These are phyloP conservation scores for Engystomops pustulosus DNA, from an alignment of 2,113 vertebrate genomes.

Conservation along the genomic window DNA sequence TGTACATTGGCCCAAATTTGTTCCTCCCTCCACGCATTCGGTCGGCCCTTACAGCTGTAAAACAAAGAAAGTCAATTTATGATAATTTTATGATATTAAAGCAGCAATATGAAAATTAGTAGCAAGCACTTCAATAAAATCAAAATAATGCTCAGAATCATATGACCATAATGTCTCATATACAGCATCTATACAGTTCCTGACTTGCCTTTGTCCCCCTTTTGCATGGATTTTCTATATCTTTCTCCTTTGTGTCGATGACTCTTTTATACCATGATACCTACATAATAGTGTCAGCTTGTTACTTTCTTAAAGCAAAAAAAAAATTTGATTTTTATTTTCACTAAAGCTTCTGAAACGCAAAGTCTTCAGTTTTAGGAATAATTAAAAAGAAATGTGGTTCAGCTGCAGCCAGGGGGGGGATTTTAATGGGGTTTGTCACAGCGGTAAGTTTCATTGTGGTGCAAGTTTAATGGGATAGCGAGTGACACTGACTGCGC, in stretches of 20 bases:
- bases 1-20: constrained; percentile 99
- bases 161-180: not conserved
- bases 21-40: constrained; percentile 97
- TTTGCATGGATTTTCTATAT: not conserved
- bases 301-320: constrained; percentile 54
- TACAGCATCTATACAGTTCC: not conserved
- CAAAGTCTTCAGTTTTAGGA: constrained; percentile 70
- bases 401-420: constrained; percentile 79
- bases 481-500: constrained; percentile 63
- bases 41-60: constrained; percentile 92
- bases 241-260: not conserved
- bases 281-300: constrained; percentile 65
- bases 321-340: constrained; percentile 63
- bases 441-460: constrained; percentile 71
- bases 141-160: no score
- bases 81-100: no score
- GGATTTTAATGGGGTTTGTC: constrained; percentile 82
- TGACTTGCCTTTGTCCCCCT: not conserved
- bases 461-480: constrained; percentile 68
- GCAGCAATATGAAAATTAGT: no score
- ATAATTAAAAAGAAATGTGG: constrained; percentile 75
- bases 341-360: constrained; percentile 58
- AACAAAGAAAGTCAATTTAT: constrained; percentile 7
- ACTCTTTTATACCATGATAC: not conserved
- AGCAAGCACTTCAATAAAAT: no score